Evolutionary conservation across 2,113 vertebrate genomes (phyloP), one percentile per base, ranked within the genome.

Genomic region (Embiotoca jacksoni): DNA sequence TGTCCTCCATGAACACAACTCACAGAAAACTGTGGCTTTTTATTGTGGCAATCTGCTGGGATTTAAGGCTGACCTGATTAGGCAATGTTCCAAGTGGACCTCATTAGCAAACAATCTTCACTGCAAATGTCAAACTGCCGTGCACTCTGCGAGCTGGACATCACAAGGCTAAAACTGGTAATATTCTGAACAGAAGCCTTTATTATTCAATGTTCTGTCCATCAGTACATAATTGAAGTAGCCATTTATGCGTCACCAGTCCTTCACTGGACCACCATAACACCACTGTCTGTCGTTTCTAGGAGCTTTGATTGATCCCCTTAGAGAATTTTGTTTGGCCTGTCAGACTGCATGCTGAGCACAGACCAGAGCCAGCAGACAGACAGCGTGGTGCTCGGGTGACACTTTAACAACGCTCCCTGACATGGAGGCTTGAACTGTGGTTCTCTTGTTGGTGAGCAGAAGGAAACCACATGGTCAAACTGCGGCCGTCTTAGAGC

Each of bases 241-340:
- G 15, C 54, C 41, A 62, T 73, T 59, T 71, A 35, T 16, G 31
- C 33, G 65, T 16, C 10, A 0, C n/a, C 1, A 30, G 1, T 44
- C 61, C 30, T 74, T 60, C 37, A 53, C 5, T 44, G 49, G 36
- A 52, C 49, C 53, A 36, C 32, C 10, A 16, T 36, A 39, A 37
- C 6, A 30, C 56, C 0, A 41, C 44, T 1, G 68, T 39, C 33
- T 60, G 14, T 37, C 0, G 71, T 30, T 78, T 72, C 62, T 61
- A 39, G 32, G 82, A 75, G 73, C 35, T 3, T 13, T 64, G 76
- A 86, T 59, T 64, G 78, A 75, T 80, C 78, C 47, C 65, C 1
- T 53, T 4, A 7, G 37, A 46, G 53, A 64, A 49, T 80, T 49
- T 61, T 69, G 69, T 69, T 63, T 10, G 55, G 77, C 67, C 66